Percentiles rank a stretch among this genome's conserved stretches.
Conservation (phyloP, 2,113 vertebrate genomes). For the Protobothrops mucrosquamatus region DNA sequence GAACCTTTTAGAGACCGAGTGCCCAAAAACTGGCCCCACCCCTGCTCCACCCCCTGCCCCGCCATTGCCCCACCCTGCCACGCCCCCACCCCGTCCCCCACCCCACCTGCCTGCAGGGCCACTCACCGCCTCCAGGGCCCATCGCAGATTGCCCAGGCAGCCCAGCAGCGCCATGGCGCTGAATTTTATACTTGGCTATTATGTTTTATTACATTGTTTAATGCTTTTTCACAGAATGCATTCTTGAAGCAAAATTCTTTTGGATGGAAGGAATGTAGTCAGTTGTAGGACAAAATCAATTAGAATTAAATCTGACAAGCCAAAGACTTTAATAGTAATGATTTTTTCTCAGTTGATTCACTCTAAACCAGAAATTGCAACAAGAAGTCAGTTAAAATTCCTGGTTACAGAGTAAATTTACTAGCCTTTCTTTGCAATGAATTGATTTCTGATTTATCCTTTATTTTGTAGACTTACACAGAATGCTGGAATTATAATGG, state of each 20-base stretch:
- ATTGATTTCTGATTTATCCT: not conserved
- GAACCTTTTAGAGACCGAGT: no score
- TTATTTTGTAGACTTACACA: not conserved
- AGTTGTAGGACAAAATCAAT: not conserved
- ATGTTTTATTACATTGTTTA: not conserved
- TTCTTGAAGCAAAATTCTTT: not conserved
- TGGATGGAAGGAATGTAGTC: not conserved
- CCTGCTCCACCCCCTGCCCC: no score
- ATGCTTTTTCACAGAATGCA: not conserved
- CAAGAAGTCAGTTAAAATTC: not conserved
- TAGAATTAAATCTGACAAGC: not conserved
- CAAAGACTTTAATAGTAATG: not conserved
- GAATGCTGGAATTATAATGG: not conserved
- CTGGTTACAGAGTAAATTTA: not conserved
- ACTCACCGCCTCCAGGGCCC: no score
- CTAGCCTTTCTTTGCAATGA: not conserved
- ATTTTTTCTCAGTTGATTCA: slow-evolving; percentile 2
- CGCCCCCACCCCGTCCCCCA: not conserved
- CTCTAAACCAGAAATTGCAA: not conserved
- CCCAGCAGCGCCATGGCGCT: no score
- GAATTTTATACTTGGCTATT: not conserved
- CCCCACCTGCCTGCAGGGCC: no score
- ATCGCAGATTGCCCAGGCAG: no score
- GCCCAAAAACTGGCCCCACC: no score
- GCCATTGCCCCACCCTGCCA: no score